These are phyloP conservation scores for Schizothorax lantsangensis DNA, from an alignment of 2,797 vertebrate genomes.

Conservation along the genomic window DNA sequence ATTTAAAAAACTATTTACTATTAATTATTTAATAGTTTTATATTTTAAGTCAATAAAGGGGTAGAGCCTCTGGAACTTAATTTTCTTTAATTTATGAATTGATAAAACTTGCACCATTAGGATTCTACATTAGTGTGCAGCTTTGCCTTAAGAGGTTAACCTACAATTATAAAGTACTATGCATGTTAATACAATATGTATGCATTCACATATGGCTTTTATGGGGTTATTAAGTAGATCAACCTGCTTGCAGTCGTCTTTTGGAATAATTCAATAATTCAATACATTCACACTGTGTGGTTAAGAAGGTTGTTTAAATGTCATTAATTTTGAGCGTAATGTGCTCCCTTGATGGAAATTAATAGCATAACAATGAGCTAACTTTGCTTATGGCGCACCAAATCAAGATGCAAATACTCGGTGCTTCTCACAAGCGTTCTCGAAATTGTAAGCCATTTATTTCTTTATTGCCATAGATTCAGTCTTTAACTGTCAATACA, in stretches of 20 bases:
- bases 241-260: background rate
- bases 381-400: background rate
- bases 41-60: background rate
- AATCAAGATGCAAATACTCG: background rate
- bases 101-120: background rate
- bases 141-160: slow-evolving; percentile 17
- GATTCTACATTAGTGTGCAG: slow-evolving; percentile 11
- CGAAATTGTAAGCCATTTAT: background rate
- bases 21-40: background rate
- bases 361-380: slow-evolving; percentile 1
- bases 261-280: slow-evolving; percentile 7
- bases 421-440: background rate
- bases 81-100: background rate
- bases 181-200: slow-evolving; percentile 13
- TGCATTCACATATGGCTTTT: slow-evolving; percentile 9
- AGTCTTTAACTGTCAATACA: background rate
- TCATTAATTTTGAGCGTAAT: slow-evolving; percentile 8
- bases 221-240: background rate
- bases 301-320: slow-evolving; percentile 8
- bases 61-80: background rate
- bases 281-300: slow-evolving; percentile 11
- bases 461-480: slow-evolving; percentile 5
- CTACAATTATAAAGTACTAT: slow-evolving; percentile 2
- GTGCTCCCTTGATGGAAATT: background rate
- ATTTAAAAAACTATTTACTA: background rate